phyloP scores from a whole-genome alignment of 2,797 vertebrate genomes.

The Sebastes hopkinsi region DNA sequence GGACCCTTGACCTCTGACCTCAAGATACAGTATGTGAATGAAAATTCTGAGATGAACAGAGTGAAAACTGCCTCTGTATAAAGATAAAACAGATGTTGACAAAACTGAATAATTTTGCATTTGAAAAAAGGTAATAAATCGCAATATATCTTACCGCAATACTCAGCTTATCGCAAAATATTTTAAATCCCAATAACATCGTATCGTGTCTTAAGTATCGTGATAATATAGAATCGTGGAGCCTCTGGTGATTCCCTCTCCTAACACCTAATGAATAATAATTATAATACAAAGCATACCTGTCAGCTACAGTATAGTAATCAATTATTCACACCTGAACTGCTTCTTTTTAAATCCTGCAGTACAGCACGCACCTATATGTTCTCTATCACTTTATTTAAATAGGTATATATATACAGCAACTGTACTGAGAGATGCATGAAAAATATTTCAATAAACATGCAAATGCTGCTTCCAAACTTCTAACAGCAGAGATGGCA shows the following conservation, averaged over 20 bases:
- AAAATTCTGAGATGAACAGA: too few relatives aligned
- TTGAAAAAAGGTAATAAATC: too few relatives aligned
- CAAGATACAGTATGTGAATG: too few relatives aligned
- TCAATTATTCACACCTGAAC: background rate
- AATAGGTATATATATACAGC: background rate
- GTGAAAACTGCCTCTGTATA: too few relatives aligned
- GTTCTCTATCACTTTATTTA: background rate
- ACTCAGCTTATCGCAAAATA: fast-evolving
- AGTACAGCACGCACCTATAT: background rate
- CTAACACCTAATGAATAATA: background rate
- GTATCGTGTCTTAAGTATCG: too few relatives aligned
- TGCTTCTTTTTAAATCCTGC: background rate
- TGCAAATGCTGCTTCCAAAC: constrained; percentile 14
- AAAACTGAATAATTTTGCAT: too few relatives aligned
- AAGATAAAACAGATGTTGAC: too few relatives aligned
- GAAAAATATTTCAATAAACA: constrained; percentile 29
- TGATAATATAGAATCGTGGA: too few relatives aligned
- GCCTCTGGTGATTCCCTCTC: too few relatives aligned
- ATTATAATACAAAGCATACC: background rate
- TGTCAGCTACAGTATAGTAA: background rate
- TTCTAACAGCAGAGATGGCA: constrained; percentile 26
- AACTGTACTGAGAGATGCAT: background rate
- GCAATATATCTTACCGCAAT: too few relatives aligned
- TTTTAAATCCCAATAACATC: too few relatives aligned
- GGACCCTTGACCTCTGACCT: too few relatives aligned